Evolutionary conservation across 1,140 invertebrate species (phyloP), one percentile per base, ranked within the genome.

Genomic region (Melitaea cinxia): DNA sequence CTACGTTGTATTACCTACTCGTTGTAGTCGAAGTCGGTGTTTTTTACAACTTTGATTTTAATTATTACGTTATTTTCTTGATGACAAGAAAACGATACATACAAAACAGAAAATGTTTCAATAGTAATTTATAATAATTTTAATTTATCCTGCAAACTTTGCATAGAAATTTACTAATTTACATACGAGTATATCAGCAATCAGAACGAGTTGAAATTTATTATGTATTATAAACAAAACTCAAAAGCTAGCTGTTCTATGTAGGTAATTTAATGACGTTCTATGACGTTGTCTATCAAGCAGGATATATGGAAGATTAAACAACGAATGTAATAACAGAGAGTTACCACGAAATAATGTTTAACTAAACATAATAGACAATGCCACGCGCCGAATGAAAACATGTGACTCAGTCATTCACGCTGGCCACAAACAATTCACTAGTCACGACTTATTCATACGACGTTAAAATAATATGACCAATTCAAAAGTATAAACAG

Each of bases 381-480:
- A 81, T 83, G 85, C 73, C 85, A 88, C 85, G 85, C 81, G 85
- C 81, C 81, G 67, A 66, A 62, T 64, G 70, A 71, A 86, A 88
- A 88, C 82, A 88, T 66, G 69, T 78, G 78, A 81, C 17, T 82
- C 75, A 80, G 65, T 47, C 35, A 55, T 45, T 19, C n/a, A 37
- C n/a, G 30, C 30, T 24, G 37, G 12, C 55, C 37, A 19, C 39
- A 14, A 39, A 47, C 42, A 23, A 47, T 47, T 7, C 42, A 47
- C 42, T 47, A 17, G 14, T 42, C 37, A 42, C 42, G 42, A 21
- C 17, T 23, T 47, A 47, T 47, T 47, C 42, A 47, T 47, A 12
- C 2, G 42, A 23, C 15, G 0, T 19, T 23, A 17, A 47, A 47
- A 47, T 47, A 47, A 12, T 12, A 14, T 59, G 42, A 35, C 28